Base-by-base conservation (phyloP, 2,113 vertebrate species). In the Clarias batrachus region DNA sequence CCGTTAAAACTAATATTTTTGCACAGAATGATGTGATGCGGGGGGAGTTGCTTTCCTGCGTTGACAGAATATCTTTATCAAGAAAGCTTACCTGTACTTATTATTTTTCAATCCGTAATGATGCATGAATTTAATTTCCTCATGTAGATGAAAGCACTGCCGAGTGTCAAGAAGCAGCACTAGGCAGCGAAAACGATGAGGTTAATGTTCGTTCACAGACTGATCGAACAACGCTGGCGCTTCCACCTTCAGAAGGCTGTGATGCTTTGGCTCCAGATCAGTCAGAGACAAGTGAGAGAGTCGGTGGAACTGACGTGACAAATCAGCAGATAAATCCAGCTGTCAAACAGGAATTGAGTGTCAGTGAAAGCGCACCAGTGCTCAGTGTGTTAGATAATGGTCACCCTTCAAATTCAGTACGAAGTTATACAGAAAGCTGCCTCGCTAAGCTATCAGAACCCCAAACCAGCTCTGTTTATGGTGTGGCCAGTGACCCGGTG, bases 51-150 rank as follows among this genome's bases (percentile, higher is more conserved):
- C 81, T 87, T 79, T 84, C 21, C 76, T 76, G n/a, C 60, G 84
- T 71, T 88, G 87, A 88, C 87, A 85, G 84, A 86, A 85, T 48
- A 83, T 81, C 87, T 90, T 90, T 59, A 90, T 90, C 89, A 88
- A 88, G 83, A 85, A 83, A 88, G 87, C 89, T 88, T 90, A 90
- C 89, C 87, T 88, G 84, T 48, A 84, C 87, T 81, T 88, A 68
- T 90, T 60, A 84, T 82, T 86, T 90, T 88, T 86, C 81, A 84
- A 82, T 78, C 54, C 11, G 25, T 84, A 70, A 88, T 88, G 82
- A 90, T 88, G 82, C 86, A 90, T 84, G 81, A 79, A 81, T 86
- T 82, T 90, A 30, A 85, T 90, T 89, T 89, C 85, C 81, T 84
- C 56, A 48, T 81, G 33, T 74, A 91, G 90, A 90, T 85, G 63